Conservation (phyloP, 2,797 vertebrate genomes). For the Amblyraja radiata region DNA sequence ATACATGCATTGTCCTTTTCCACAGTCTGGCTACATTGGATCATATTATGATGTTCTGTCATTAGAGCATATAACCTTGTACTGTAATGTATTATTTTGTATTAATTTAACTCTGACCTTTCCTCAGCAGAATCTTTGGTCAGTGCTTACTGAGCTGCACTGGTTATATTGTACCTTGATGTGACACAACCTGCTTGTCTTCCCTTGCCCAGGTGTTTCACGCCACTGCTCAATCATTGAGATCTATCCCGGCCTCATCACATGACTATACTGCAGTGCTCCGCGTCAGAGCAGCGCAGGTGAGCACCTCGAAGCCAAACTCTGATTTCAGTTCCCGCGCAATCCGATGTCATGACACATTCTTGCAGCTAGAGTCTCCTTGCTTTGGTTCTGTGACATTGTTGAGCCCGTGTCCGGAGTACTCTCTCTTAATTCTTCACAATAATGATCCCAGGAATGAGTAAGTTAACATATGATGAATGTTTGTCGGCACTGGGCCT, state of each 20-base stretch:
- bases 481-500: too few species aligned
- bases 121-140: background rate
- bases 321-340: background rate
- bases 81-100: background rate
- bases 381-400: background rate
- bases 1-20: background rate
- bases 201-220: background rate
- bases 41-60: background rate
- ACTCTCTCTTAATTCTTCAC: too few species aligned
- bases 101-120: background rate
- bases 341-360: background rate
- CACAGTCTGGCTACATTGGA: background rate
- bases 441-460: too few species aligned
- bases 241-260: conserved; percentile 19
- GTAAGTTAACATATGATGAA: too few species aligned
- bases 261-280: conserved; percentile 36
- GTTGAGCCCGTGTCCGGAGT: too few species aligned
- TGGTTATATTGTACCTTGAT: background rate
- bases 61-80: background rate
- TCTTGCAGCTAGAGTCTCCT: background rate
- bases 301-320: background rate
- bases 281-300: conserved; percentile 27
- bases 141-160: background rate
- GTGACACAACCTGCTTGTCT: background rate
- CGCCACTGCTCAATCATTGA: background rate